Conservation (phyloP, 2,113 vertebrate genomes). For the Paralichthys olivaceus region DNA sequence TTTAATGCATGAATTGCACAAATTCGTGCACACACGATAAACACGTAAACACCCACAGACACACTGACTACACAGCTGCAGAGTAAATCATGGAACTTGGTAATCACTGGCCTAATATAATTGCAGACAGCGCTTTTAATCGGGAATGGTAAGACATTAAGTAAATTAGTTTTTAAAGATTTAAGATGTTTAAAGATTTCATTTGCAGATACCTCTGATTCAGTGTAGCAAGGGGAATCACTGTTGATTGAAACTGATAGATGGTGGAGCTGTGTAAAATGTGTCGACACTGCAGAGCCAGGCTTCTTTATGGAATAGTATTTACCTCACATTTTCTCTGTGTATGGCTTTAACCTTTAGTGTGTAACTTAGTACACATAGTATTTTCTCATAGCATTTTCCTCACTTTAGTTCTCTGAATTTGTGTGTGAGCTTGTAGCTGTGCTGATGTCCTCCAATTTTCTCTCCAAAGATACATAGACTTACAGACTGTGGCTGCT, state of each 20-base stretch:
- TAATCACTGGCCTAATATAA: slow-evolving; percentile 92
- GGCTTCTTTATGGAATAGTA: slow-evolving; percentile 43
- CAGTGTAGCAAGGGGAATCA: slow-evolving; percentile 69
- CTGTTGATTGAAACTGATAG: slow-evolving; percentile 73
- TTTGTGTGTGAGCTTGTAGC: too few species aligned
- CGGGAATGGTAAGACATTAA: slow-evolving; percentile 89
- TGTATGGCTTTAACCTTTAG: slow-evolving; percentile 15
- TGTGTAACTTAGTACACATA: not conserved
- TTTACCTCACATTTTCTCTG: slow-evolving; percentile 11
- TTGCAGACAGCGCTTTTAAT: slow-evolving; percentile 93
- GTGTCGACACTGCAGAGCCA: slow-evolving; percentile 54
- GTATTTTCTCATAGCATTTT: slow-evolving; percentile 5
- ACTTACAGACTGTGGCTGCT: too few species aligned
- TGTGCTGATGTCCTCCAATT: not conserved
- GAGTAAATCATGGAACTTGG: slow-evolving; percentile 92
- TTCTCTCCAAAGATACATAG: not conserved
- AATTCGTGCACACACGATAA: slow-evolving; percentile 15
- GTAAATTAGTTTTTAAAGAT: slow-evolving; percentile 91
- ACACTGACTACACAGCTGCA: slow-evolving; percentile 78
- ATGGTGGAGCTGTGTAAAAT: slow-evolving; percentile 62
- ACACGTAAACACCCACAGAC: slow-evolving; percentile 42
- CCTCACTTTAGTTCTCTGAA: not conserved
- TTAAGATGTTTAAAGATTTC: slow-evolving; percentile 84
- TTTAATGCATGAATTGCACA: slow-evolving; percentile 76
- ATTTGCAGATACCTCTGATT: slow-evolving; percentile 79